Base-by-base conservation (phyloP, 1,140 invertebrate species). In the Latrodectus geometricus region DNA sequence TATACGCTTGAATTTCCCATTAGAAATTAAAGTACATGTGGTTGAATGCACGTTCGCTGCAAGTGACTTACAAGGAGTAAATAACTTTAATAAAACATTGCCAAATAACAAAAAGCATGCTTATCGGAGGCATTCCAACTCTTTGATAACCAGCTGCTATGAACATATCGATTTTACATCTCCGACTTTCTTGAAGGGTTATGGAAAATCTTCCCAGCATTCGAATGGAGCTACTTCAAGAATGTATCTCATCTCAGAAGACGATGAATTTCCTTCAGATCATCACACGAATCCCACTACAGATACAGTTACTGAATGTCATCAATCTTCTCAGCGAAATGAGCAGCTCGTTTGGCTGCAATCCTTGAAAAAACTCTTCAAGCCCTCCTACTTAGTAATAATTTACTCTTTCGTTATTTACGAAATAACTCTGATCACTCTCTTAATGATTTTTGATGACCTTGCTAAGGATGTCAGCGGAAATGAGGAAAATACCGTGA, bases 21-120 rank as follows among this genome's bases (percentile, higher is more conserved):
- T 81, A 4, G 66, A 81, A 23, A 81, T 81, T 61, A 81, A 81
- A 54, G 79, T 81, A 4, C 79, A 81, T n/a, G 79, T 81, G 17
- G 79, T 81, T 20, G 79, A 81, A 56, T 81, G 79, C 21, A 81
- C 79, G 48, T 23, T 81, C 14, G 70, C 79, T 1, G 52, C 66
- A 17, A 72, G 20, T 9, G 79, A 70, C 5, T 50, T 69, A 9
- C 17, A 15, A 8, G 17, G n/a, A 9, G 61, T 49, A n/a, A 69
- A 20, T 21, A 14, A 17, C 9, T 15, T 20, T 4, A 72, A 21
- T 3, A 52, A 54, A 21, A 54, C 15, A 21, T 14, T 56, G 17
- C 8, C 68, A 17, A 12, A 48, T 15, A 20, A 17, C 7, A 81
- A 81, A 17, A 70, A n/a, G 21, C 48, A 66, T 9, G 79, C 48